Evolutionary conservation across 1,140 invertebrate species (phyloP).

Genomic region (Heterodera schachtii): DNA sequence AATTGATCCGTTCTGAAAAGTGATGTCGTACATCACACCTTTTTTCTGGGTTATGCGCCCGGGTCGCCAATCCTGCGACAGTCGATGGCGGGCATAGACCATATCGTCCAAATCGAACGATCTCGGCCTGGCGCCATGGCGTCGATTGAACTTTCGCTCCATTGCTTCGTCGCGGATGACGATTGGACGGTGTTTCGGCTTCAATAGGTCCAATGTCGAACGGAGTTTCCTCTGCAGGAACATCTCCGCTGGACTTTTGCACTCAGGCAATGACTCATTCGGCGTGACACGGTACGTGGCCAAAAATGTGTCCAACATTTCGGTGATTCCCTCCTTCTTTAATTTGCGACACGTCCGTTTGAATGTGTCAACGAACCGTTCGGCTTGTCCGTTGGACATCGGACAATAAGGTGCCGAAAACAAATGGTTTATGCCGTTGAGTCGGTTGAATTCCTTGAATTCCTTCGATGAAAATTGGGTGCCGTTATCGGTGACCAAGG

Average conservation of each 20-base stretch:
- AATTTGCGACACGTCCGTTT: not conserved
- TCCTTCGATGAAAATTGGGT: slow-evolving; percentile 12
- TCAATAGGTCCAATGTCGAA: not conserved
- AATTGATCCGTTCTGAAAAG: not conserved
- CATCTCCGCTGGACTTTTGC: slow-evolving; percentile 10
- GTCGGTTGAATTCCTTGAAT: not conserved
- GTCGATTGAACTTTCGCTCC: slow-evolving; percentile 12
- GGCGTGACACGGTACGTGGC: slow-evolving; percentile 24
- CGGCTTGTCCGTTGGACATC: slow-evolving; percentile 46
- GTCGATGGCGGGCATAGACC: not conserved
- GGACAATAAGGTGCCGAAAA: slow-evolving; percentile 11
- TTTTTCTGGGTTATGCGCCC: not conserved
- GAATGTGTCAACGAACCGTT: slow-evolving; percentile 63
- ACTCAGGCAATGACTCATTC: not conserved
- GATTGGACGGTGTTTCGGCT: not conserved
- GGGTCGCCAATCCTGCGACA: too few relatives aligned
- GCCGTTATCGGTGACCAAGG: slow-evolving; percentile 5
- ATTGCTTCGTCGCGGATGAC: not conserved
- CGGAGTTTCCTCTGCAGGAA: slow-evolving; percentile 7
- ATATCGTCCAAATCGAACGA: not conserved
- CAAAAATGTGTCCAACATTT: not conserved
- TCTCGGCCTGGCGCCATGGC: not conserved
- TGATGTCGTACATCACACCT: not conserved
- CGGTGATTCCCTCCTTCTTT: slow-evolving; percentile 20
- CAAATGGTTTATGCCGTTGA: slow-evolving; percentile 5